phyloP scores from a whole-genome alignment of 1,140 invertebrate species.

The Idris sp. region DNA sequence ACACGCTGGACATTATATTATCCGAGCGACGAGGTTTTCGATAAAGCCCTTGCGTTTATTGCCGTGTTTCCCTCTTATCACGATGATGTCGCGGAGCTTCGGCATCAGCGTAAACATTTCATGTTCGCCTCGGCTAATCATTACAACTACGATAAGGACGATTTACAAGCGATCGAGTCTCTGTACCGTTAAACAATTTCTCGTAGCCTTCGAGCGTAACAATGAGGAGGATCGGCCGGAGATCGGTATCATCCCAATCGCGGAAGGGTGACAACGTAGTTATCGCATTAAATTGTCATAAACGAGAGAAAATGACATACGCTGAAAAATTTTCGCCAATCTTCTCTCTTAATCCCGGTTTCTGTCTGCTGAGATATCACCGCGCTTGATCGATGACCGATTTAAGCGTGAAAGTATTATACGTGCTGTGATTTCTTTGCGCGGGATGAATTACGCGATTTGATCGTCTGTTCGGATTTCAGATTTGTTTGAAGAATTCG shows the following conservation, averaged over 20 bases:
- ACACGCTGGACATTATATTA: conserved; percentile 25
- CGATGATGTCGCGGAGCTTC: conserved; percentile 51
- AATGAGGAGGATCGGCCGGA: conserved; percentile 47
- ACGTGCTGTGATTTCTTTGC: conserved; percentile 56
- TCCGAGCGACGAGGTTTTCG: conserved; percentile 31
- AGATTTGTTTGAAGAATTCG: background rate
- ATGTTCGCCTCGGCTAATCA: conserved; percentile 53
- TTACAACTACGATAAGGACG: conserved; percentile 57
- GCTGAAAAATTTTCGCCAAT: conserved; percentile 50
- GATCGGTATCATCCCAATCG: conserved; percentile 37
- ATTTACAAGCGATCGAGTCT: conserved; percentile 59
- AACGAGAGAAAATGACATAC: conserved; percentile 45
- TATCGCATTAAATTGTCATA: conserved; percentile 28
- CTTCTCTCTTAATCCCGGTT: conserved; percentile 3
- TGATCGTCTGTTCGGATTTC: conserved; percentile 41
- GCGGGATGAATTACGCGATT: conserved; percentile 48
- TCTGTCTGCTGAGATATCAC: conserved; percentile 36
- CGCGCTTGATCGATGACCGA: conserved; percentile 62
- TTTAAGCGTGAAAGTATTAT: conserved; percentile 61
- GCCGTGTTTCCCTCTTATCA: conserved; percentile 50
- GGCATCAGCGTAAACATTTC: conserved; percentile 57
- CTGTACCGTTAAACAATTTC: conserved; percentile 61
- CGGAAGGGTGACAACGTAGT: conserved; percentile 33
- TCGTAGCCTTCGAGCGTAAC: conserved; percentile 57
- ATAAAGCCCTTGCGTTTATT: conserved; percentile 59